These are phyloP conservation scores for Gonocerus acuteangulatus DNA, from an alignment of 2,888 invertebrate genomes.

Conservation along the genomic window DNA sequence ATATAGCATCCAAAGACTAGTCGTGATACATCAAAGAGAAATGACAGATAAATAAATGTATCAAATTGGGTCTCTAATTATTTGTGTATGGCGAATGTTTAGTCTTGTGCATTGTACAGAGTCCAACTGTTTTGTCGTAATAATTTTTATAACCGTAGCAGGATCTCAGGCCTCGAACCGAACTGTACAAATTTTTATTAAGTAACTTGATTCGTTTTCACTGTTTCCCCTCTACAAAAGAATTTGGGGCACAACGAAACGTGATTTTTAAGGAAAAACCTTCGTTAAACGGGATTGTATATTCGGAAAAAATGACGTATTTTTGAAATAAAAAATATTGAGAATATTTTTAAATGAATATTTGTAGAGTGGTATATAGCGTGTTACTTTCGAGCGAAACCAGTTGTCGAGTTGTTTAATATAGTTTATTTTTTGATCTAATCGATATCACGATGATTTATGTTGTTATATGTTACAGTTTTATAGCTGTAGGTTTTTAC, in stretches of 20 bases:
- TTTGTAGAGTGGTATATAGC: constrained; percentile 34
- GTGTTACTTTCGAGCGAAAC: constrained; percentile 34
- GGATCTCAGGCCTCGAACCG: constrained; percentile 36
- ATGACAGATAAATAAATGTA: constrained; percentile 4
- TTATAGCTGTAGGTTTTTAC: constrained; percentile 26
- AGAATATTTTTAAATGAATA: constrained; percentile 34
- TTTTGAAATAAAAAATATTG: constrained; percentile 35
- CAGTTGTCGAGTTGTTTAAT: constrained; percentile 34
- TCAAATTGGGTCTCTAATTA: constrained; percentile 10
- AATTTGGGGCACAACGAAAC: constrained; percentile 34
- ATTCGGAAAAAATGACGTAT: constrained; percentile 35
- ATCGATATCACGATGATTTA: constrained; percentile 31
- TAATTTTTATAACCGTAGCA: constrained; percentile 29
- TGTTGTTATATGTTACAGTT: constrained; percentile 34
- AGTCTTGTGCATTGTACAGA: constrained; percentile 14
- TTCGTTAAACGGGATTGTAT: constrained; percentile 33
- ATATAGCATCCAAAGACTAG: constrained; percentile 3
- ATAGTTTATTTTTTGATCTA: constrained; percentile 35
- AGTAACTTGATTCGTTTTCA: constrained; percentile 19
- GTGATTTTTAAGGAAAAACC: constrained; percentile 30
- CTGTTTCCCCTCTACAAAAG: constrained; percentile 11
- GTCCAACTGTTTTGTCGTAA: constrained; percentile 10
- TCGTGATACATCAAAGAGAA: constrained; percentile 10
- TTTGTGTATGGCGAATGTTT: constrained; percentile 1
- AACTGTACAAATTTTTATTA: constrained; percentile 35